Base-by-base conservation (phyloP, 1,140 invertebrate genomes). In the Berghia stephanieae region DNA sequence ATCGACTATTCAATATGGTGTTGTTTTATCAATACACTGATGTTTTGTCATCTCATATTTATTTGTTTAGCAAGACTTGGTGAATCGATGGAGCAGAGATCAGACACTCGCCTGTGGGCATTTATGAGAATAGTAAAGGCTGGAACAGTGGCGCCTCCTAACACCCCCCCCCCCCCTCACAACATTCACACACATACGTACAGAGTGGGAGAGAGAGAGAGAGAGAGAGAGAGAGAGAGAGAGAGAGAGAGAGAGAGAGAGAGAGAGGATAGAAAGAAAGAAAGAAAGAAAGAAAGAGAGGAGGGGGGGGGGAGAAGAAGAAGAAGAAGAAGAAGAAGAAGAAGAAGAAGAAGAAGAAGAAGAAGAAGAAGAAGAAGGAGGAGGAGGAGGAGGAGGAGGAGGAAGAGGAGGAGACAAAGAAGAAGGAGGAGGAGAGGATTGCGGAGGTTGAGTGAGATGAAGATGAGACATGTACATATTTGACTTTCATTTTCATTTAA, bases 271-370 rank as follows among this genome's bases (percentile, higher is more conserved):
- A 27, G 5, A 21, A 60, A 60, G 27, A 31, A 21, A 67, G 63
- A 67, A 21, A 31, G 27, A 67, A 38, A 67, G 27, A 31, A 21
- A 67, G 63, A 67, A 21, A 67, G n/a, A 21, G 63, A 67, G 63
- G n/a, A 21, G n/a, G 63, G 42, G 63, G n/a, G 27, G n/a, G 27
- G n/a, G 63, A 67, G 63, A 31, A 21, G n/a, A 24, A 67, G 63
- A 31, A 21, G n/a, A 38, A 67, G 63, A 31, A 34, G n/a, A 67
- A 31, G 4, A 67, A 10, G n/a, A 4, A 34, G 27, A 67, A 67
- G n/a, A 67, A 4, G n/a, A 24, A 60, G 57, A 60, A 24, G n/a
- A 27, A 72, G 36, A 72, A 31, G 13, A 46, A 72, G 69, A 72
- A 31, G 44, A 27, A 46, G 43, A 27, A 44, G 44, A 72, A 46